Evolutionary conservation across 2,888 invertebrate species (phyloP), one percentile per base, ranked within the genome.

Genomic region (Prosapia bicincta): DNA sequence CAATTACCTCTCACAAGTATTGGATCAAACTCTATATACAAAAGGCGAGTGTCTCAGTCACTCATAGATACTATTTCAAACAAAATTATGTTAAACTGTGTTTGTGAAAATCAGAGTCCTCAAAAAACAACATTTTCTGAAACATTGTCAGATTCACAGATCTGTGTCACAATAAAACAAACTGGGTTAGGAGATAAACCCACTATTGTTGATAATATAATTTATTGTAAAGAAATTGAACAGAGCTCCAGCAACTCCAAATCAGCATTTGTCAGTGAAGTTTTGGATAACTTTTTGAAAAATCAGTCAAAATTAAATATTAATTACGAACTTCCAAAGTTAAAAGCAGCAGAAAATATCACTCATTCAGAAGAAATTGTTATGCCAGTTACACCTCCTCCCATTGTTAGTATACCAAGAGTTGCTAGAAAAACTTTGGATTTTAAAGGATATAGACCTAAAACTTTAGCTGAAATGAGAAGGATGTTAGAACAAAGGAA

Each of bases 381-480:
- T 7, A 30, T 74, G n/a, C 74, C 74, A 23, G 10, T 30, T 3
- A 28, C 2, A 23, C 26, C 15, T 26, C 28, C 13, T 24, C 26
- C 20, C 20, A 15, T 26, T 9, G 28, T 30, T n/a, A 26, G 5
- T 30, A 20, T 23, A 54, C 23, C 28, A 24, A 54, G 69, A 32
- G 26, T 26, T 23, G 24, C 28, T 26, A 66, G 13, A 9, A 65
- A 65, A 66, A 26, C 65, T 3, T 3, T 54, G 7, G 20, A 20
- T 20, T 26, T 28, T 1, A 69, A 65, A 24, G 26, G 28, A 3
- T n/a, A 65, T n/a, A 74, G 54, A 69, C 65, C 74, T 3, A 74
- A 69, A 74, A 74, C 74, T 65, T 65, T 74, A 20, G 74, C 74
- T 26, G 74, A 74, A 65, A 74, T 30, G 23, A 74, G 69, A 28